Evolutionary conservation across 2,888 invertebrate genomes (phyloP).

Genomic region (Masnerella sp.): DNA sequence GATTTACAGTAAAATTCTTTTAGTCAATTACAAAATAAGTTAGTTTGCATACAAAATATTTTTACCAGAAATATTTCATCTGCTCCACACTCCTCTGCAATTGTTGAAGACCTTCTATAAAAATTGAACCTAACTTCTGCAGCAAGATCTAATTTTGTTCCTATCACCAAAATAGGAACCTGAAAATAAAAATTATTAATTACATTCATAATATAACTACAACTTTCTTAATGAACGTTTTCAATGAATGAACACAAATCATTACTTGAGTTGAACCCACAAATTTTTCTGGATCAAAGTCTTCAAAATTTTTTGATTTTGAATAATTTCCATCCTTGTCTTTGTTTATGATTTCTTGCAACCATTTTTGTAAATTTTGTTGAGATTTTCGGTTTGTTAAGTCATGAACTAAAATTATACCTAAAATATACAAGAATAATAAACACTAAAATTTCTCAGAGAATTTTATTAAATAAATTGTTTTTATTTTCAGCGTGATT

Average conservation of each 20-base stretch:
- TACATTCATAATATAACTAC: not conserved
- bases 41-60: too few relatives aligned
- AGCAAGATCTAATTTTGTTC: slow-evolving; percentile 93
- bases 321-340: slow-evolving; percentile 82
- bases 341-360: slow-evolving; percentile 91
- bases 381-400: slow-evolving; percentile 97
- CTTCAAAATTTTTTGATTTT: slow-evolving; percentile 80
- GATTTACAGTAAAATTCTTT: too few relatives aligned
- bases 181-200: slow-evolving; percentile 77
- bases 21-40: too few relatives aligned
- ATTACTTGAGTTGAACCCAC: slow-evolving; percentile 86
- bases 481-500: not conserved
- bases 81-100: slow-evolving; percentile 94
- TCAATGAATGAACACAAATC: slow-evolving; percentile 22
- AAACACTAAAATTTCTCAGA: too few relatives aligned
- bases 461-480: too few relatives aligned
- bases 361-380: slow-evolving; percentile 94
- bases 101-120: slow-evolving; percentile 82
- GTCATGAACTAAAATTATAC: slow-evolving; percentile 97
- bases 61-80: slow-evolving; percentile 93
- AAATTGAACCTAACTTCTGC: slow-evolving; percentile 85
- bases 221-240: not conserved
- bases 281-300: slow-evolving; percentile 91
- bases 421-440: slow-evolving; percentile 74
- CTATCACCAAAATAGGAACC: slow-evolving; percentile 96